Evolutionary conservation across 1,140 invertebrate genomes (phyloP), one percentile per base, ranked within the genome.

Genomic region (Lerema accius): DNA sequence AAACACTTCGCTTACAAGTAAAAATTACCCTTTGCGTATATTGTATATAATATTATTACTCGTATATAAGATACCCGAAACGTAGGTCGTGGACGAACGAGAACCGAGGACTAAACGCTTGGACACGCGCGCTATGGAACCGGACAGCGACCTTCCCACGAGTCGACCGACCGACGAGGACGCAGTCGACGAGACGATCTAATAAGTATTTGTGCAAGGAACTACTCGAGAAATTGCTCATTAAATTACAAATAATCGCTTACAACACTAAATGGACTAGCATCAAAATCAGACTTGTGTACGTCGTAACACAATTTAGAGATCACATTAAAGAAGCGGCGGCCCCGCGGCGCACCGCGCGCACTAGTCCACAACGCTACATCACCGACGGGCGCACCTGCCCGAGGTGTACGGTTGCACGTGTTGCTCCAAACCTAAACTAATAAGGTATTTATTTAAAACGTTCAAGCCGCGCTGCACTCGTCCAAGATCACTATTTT

Each of bases 251-350:
- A 63, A 55, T 59, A 67, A 60, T 53, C 19, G 50, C 69, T 73
- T 78, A 76, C 37, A 49, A 66, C 58, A 65, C 64, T 76, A 68
- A 74, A 77, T 70, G 62, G 83, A 82, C 81, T 86, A 86, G 83
- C 76, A 73, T 81, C 68, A 71, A 81, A 76, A 84, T 86, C 77
- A 84, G 81, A 78, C 78, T 84, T 76, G 72, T 66, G 55, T 50
- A 51, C 68, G 71, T 9, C 46, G 19, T 58, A 58, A 58, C 42
- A 58, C 55, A 58, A 58, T 35, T 17, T 45, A 35, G 55, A 58
- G 40, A 14, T 46, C 46, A 32, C 17, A 49, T 10, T 45, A 45
- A 1, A 46, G 11, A 32, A 58, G 19, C 15, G 43, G 26, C 16
- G 26, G 26, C 1, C 32, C 14, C 42, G 32, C 11, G 35, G n/a